Evolutionary conservation across 1,140 invertebrate genomes (phyloP), one percentile per base, ranked within the genome.

Genomic region (Microplitis mediator): DNA sequence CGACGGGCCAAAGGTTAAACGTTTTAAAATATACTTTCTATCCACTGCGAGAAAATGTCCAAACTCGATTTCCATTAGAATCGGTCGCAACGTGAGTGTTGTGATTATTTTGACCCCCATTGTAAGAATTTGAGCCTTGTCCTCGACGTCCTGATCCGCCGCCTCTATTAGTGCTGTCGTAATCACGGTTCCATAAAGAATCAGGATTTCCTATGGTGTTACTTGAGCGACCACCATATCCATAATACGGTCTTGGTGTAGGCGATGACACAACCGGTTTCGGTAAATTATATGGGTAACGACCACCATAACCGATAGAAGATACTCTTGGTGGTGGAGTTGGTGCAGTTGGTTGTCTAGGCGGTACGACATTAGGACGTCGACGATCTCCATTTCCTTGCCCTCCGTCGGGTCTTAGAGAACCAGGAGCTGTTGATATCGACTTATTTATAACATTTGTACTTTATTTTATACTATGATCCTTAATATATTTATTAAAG

Each of bases 61-160:
- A 76, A 51, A 69, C 65, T 23, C 69, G 69, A 39, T 73, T 73
- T 52, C 72, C 75, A 4, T 68, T 58, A 4, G 45, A 11, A 52
- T 74, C 72, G 11, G 16, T 68, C 4, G 65, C 71, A 13, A 71
- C 58, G 66, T 76, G 75, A 71, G 72, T 76, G 34, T 72, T 68
- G 60, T 76, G 67, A 64, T 76, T 51, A 50, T 74, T 64, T 58
- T 35, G 45, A 45, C 58, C 64, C 54, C 23, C 35, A 52, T n/a
- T 54, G 50, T 69, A 52, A 50, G 64, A 58, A 31, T 36, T 60
- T 39, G 58, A 16, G 4, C 23, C 45, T 35, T 72, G 75, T 56
- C 51, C 65, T 35, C 58, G 52, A 60, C 62, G 50, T 31, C 34
- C 58, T 23, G 39, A 39, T 39, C 65, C 69, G 3, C 56, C 58